phyloP scores from a whole-genome alignment of 2,797 vertebrate genomes.

The Sebastes iracundus region DNA sequence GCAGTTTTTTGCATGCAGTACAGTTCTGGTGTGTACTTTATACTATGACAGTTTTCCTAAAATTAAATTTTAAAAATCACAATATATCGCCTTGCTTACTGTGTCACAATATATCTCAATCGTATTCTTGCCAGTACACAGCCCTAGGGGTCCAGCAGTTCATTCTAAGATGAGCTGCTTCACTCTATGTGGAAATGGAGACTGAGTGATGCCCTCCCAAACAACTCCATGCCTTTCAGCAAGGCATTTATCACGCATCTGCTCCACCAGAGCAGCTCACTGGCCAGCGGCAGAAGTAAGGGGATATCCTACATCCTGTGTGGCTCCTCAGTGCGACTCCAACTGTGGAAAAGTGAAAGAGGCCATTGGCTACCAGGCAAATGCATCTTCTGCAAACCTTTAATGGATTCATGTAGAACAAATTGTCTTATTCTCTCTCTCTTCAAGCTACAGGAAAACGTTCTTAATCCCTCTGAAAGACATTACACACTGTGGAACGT shows the following conservation, averaged over 20 bases:
- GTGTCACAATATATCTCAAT: neutral
- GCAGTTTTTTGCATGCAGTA: neutral
- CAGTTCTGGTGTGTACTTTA: neutral
- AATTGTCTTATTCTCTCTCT: constrained; percentile 1
- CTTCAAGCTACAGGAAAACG: neutral
- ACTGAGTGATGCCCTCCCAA: constrained; percentile 6
- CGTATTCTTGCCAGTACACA: neutral
- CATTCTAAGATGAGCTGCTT: constrained; percentile 1
- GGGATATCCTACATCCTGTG: neutral
- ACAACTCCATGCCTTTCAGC: constrained; percentile 27
- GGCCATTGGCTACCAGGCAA: neutral
- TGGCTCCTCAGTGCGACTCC: neutral
- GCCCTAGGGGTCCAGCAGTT: neutral
- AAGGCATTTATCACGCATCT: constrained; percentile 29
- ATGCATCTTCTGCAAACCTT: neutral
- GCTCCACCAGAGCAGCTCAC: constrained; percentile 10
- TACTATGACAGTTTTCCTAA: neutral
- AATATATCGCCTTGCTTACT: neutral
- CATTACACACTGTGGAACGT: constrained; percentile 4
- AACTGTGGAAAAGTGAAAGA: neutral
- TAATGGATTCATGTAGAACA: neutral
- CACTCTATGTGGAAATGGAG: neutral
- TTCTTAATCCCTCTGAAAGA: constrained; percentile 18
- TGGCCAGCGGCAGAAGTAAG: neutral
- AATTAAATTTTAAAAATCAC: neutral